Evolutionary conservation across 2,888 invertebrate species (phyloP).

Genomic region (Osmoderma eremita): DNA sequence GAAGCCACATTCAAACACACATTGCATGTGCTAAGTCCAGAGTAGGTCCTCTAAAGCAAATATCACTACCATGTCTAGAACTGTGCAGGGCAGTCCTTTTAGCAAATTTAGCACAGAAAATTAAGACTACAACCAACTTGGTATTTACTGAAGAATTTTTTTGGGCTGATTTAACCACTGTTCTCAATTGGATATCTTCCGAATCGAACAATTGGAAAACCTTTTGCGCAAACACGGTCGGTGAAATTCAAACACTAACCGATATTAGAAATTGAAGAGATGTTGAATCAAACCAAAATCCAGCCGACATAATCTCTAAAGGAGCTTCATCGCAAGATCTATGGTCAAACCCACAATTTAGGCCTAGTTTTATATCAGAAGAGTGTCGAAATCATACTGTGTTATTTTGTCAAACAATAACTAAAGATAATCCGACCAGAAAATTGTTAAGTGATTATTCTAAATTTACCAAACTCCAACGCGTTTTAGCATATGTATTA

Average conservation of each 20-base stretch:
- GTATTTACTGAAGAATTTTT: too few species aligned
- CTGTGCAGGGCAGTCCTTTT: constrained; percentile 37
- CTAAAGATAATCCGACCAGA: too few species aligned
- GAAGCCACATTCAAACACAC: constrained; percentile 2
- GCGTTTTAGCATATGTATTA: too few species aligned
- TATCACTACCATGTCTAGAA: constrained; percentile 1
- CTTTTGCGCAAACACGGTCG: constrained; percentile 44
- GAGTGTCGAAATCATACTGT: not conserved
- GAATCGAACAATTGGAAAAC: constrained; percentile 20
- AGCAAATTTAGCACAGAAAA: constrained; percentile 46
- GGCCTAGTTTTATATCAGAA: not conserved
- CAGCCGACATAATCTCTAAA: constrained; percentile 46
- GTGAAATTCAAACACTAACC: constrained; percentile 41
- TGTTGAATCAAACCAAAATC: constrained; percentile 41
- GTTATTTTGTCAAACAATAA: too few species aligned
- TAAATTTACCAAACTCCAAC: too few species aligned
- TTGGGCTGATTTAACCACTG: constrained; percentile 2
- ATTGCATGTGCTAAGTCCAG: constrained; percentile 1
- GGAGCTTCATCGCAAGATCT: constrained; percentile 18
- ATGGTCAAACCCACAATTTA: constrained; percentile 6
- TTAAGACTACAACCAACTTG: too few species aligned
- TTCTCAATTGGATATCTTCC: not conserved
- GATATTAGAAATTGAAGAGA: constrained; percentile 41
- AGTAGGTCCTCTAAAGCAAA: not conserved
- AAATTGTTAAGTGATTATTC: too few species aligned